These are phyloP conservation scores for Brachylomia viminalis DNA, from an alignment of 2,888 invertebrate genomes.

Conservation along the genomic window DNA sequence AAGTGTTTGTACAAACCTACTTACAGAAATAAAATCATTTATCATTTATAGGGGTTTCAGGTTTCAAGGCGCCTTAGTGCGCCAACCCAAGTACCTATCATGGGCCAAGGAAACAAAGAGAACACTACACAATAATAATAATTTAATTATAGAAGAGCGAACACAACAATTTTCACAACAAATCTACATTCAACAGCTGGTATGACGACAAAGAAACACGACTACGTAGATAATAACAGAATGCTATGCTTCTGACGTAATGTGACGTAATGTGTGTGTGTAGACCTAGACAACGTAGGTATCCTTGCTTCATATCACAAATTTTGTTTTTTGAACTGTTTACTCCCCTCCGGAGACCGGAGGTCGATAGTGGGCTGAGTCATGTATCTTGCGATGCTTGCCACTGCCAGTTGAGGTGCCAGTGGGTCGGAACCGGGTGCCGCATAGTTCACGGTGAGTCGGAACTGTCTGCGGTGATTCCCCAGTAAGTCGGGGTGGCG, in stretches of 20 bases:
- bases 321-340: neutral
- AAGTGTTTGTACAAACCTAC: too few species aligned
- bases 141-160: neutral
- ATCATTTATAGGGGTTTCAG: too few species aligned
- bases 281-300: neutral
- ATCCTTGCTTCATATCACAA: neutral
- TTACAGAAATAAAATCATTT: too few species aligned
- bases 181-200: slow-evolving; percentile 5
- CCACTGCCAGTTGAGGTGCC: too few species aligned
- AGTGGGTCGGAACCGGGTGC: too few species aligned
- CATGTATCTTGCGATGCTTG: too few species aligned
- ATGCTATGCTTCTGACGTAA: slow-evolving; percentile 25
- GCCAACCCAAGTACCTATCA: neutral
- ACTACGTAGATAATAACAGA: slow-evolving; percentile 23
- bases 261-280: neutral
- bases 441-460: too few species aligned
- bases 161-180: neutral
- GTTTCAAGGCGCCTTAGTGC: too few species aligned
- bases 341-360: too few species aligned
- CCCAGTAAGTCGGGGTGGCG: too few species aligned
- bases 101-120: neutral
- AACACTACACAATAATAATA: neutral
- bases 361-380: too few species aligned
- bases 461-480: too few species aligned
- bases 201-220: slow-evolving; percentile 25